These are phyloP conservation scores for Proisotoma minuta DNA, from an alignment of 2,888 invertebrate species.

Conservation along the genomic window DNA sequence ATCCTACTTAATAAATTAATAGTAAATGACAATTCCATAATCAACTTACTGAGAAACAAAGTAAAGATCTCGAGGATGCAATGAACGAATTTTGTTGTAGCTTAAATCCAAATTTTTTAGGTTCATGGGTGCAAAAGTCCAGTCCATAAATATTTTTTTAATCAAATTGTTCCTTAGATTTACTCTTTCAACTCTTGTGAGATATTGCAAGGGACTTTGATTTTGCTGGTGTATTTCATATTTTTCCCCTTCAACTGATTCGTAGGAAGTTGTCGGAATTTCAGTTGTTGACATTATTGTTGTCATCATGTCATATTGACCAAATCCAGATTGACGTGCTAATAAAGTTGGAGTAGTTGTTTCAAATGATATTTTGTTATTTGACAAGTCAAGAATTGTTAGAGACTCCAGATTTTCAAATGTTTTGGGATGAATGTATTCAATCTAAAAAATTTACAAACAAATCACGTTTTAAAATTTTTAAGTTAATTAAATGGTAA, in stretches of 20 bases:
- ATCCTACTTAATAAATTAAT: no score
- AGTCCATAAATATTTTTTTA: constrained; percentile 60
- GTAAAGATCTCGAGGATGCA: constrained; percentile 26
- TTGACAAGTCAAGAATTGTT: constrained; percentile 60
- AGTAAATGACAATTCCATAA: no score
- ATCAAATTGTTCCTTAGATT: constrained; percentile 65
- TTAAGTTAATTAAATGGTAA: not conserved
- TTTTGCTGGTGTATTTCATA: constrained; percentile 9
- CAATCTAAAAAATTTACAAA: constrained; percentile 34
- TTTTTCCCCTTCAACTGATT: constrained; percentile 16
- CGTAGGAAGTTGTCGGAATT: constrained; percentile 4
- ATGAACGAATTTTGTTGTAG: constrained; percentile 48
- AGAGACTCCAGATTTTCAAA: constrained; percentile 54
- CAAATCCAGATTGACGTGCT: not conserved
- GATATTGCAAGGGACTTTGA: constrained; percentile 36
- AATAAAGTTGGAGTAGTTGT: constrained; percentile 16
- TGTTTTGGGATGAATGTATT: constrained; percentile 31
- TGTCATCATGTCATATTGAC: constrained; percentile 7
- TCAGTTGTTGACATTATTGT: constrained; percentile 5
- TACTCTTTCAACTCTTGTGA: constrained; percentile 57
- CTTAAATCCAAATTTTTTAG: constrained; percentile 57
- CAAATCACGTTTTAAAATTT: no score
- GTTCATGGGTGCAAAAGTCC: constrained; percentile 54
- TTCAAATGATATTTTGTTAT: constrained; percentile 58
- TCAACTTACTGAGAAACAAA: constrained; percentile 24